Conservation (phyloP, 2,797 vertebrate genomes). For the Acanthurus lineatus region DNA sequence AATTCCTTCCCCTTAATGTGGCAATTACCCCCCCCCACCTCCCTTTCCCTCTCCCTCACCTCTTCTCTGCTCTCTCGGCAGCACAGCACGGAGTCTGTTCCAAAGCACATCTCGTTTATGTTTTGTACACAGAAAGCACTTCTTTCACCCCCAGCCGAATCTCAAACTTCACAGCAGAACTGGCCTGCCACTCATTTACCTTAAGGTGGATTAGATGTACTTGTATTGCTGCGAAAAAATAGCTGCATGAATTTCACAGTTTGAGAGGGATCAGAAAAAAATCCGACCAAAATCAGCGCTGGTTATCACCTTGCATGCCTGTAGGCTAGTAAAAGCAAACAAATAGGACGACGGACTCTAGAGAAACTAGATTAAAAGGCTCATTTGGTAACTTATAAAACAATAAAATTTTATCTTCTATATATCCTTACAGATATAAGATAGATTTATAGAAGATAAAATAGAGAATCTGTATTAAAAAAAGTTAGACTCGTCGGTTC, state of each 20-base stretch:
- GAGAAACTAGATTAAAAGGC: no score
- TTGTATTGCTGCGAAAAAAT: slow-evolving; percentile 19
- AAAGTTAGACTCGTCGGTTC: no score
- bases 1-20: slow-evolving; percentile 88
- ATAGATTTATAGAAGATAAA: no score
- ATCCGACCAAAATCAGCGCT: slow-evolving; percentile 4
- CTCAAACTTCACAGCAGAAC: slow-evolving; percentile 66
- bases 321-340: neutral
- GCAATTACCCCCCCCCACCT: slow-evolving; percentile 79
- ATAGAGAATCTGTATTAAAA: no score
- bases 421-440: no score
- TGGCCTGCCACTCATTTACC: slow-evolving; percentile 40
- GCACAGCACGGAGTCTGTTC: slow-evolving; percentile 74
- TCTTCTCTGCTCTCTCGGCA: slow-evolving; percentile 49
- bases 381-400: no score
- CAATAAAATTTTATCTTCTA: no score
- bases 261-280: slow-evolving; percentile 20
- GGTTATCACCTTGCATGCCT: neutral
- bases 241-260: slow-evolving; percentile 23
- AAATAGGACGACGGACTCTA: neutral
- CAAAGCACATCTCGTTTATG: slow-evolving; percentile 66
- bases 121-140: slow-evolving; percentile 82
- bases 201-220: slow-evolving; percentile 44
- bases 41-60: slow-evolving; percentile 46
- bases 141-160: slow-evolving; percentile 52